Conservation (phyloP, 92 coral and sea anemone genomes). For the Porites evermanni region DNA sequence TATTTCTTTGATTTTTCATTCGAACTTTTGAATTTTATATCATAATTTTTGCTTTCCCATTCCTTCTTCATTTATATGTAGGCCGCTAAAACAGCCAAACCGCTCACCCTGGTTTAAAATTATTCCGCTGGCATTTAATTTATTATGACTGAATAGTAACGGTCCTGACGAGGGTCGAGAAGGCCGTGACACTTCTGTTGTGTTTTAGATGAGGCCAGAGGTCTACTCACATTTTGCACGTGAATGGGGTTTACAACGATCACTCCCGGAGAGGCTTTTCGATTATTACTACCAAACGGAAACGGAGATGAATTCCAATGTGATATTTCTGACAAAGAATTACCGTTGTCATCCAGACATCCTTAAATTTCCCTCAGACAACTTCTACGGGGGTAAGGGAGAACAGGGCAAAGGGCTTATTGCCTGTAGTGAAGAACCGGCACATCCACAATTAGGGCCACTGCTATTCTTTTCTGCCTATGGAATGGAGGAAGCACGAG, state of each 20-base stretch:
- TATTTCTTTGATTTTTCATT: too few relatives aligned
- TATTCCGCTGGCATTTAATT: too few relatives aligned
- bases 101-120: too few relatives aligned
- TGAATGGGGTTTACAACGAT: conserved; percentile 71
- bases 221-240: conserved; percentile 67
- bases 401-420: conserved; percentile 41
- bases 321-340: conserved; percentile 80
- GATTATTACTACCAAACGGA: conserved; percentile 47
- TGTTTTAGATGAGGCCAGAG: conserved; percentile 76
- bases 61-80: too few relatives aligned
- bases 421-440: conserved; percentile 54
- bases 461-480: conserved; percentile 68
- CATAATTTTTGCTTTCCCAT: too few relatives aligned
- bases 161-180: too few relatives aligned
- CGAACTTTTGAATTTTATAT: too few relatives aligned
- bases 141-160: too few relatives aligned
- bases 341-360: conserved; percentile 91
- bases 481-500: conserved; percentile 67
- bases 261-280: conserved; percentile 91
- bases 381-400: conserved; percentile 63
- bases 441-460: conserved; percentile 74
- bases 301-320: conserved; percentile 11
- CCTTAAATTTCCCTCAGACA: conserved; percentile 82
- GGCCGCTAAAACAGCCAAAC: too few relatives aligned
- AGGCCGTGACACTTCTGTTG: too few relatives aligned